phyloP scores from a whole-genome alignment of 2,888 invertebrate species.

The Cephus pulcher region DNA sequence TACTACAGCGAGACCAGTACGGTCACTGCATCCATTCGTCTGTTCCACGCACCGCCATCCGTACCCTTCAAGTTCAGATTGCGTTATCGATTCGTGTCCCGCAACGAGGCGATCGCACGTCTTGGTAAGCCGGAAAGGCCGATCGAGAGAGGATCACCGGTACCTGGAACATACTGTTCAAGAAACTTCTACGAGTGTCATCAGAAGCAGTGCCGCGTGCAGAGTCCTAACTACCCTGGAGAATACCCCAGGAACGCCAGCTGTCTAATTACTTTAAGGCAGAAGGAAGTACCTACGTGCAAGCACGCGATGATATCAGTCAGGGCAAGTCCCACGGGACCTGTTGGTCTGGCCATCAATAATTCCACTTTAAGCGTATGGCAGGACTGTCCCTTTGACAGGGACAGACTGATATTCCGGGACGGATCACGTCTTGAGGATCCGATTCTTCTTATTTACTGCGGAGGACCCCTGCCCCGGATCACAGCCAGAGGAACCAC shows the following conservation, averaged over 20 bases:
- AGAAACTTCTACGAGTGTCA: conserved; percentile 88
- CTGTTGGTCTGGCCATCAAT: conserved; percentile 76
- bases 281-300: conserved; percentile 87
- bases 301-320: conserved; percentile 93
- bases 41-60: conserved; percentile 78
- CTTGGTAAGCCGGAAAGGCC: conserved; percentile 82
- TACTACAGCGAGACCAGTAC: conserved; percentile 93
- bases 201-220: conserved; percentile 85
- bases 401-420: conserved; percentile 87
- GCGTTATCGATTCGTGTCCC: conserved; percentile 84
- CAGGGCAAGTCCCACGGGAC: conserved; percentile 44
- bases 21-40: conserved; percentile 85
- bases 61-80: conserved; percentile 84
- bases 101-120: conserved; percentile 82
- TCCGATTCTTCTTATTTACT: conserved; percentile 86
- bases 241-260: conserved; percentile 91
- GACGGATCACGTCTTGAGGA: conserved; percentile 87
- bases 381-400: conserved; percentile 85
- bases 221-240: conserved; percentile 92
- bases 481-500: conserved; percentile 80
- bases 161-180: conserved; percentile 87
- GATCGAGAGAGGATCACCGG: conserved; percentile 85
- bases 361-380: conserved; percentile 81
- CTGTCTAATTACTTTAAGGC: conserved; percentile 89
- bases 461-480: conserved; percentile 87